Evolutionary conservation across 2,888 invertebrate genomes (phyloP).

Genomic region (Dryobota labecula): DNA sequence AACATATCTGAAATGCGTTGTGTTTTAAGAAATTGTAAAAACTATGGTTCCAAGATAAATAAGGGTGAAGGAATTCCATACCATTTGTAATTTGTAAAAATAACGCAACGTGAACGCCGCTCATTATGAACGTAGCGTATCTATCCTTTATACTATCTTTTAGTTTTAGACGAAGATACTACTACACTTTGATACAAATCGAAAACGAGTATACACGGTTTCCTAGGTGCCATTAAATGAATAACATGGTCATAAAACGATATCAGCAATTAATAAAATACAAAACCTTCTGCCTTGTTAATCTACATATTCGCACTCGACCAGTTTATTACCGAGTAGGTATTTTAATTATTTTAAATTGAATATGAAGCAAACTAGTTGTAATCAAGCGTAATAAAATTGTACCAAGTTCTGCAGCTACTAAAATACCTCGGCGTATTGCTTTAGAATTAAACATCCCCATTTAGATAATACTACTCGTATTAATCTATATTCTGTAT

Average conservation of each 20-base stretch:
- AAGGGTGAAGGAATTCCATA: too few species aligned
- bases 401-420: slow-evolving; percentile 20
- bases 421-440: slow-evolving; percentile 8
- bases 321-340: slow-evolving; percentile 26
- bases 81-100: too few species aligned
- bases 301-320: slow-evolving; percentile 32
- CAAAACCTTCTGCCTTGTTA: slow-evolving; percentile 27
- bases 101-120: too few species aligned
- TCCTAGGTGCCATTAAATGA: slow-evolving; percentile 22
- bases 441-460: slow-evolving; percentile 33
- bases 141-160: too few species aligned
- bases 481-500: slow-evolving; percentile 56
- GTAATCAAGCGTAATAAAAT: slow-evolving; percentile 28
- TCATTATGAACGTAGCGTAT: too few species aligned
- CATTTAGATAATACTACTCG: slow-evolving; percentile 48
- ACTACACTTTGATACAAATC: background rate
- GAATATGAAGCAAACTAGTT: slow-evolving; percentile 11
- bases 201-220: slow-evolving; percentile 15
- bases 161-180: background rate
- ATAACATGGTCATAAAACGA: slow-evolving; percentile 31
- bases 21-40: too few species aligned
- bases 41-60: too few species aligned
- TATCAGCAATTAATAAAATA: slow-evolving; percentile 37
- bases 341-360: slow-evolving; percentile 47
- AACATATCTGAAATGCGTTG: too few species aligned